Conservation (phyloP, 2,888 invertebrate genomes). For the Phorcus lineatus region DNA sequence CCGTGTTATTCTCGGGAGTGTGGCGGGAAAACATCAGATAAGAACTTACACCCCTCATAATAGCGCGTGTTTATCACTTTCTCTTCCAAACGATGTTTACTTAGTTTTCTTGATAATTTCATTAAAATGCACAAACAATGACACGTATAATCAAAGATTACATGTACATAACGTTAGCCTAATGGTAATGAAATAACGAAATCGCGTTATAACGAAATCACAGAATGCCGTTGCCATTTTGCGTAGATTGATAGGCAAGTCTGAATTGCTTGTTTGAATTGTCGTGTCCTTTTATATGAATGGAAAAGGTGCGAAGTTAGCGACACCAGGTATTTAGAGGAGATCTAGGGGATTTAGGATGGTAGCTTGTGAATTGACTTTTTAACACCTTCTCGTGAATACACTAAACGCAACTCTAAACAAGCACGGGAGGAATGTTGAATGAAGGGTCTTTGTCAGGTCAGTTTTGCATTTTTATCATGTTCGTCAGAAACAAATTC, state of each 20-base stretch:
- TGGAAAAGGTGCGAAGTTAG: conserved; percentile 9
- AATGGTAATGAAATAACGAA: not conserved
- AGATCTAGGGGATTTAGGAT: not conserved
- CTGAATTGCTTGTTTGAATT: conserved; percentile 19
- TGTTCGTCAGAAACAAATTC: no score
- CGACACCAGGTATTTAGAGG: conserved; percentile 9
- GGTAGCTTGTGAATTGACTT: not conserved
- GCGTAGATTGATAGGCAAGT: conserved; percentile 3
- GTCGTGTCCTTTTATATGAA: conserved; percentile 9
- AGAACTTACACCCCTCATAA: not conserved
- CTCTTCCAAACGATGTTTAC: no score
- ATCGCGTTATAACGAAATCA: not conserved
- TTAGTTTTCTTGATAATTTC: no score
- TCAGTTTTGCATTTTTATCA: no score
- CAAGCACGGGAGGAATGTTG: not conserved
- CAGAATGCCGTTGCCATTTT: not conserved
- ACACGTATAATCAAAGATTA: no score
- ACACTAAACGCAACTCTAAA: not conserved
- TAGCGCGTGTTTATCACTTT: not conserved
- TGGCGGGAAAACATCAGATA: conserved; percentile 13
- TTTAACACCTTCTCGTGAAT: not conserved
- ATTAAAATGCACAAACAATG: no score
- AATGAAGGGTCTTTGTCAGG: no score
- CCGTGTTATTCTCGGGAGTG: conserved; percentile 14
- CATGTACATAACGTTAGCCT: no score